Base-by-base conservation (phyloP, 1,140 invertebrate species). In the Colletes gigas region DNA sequence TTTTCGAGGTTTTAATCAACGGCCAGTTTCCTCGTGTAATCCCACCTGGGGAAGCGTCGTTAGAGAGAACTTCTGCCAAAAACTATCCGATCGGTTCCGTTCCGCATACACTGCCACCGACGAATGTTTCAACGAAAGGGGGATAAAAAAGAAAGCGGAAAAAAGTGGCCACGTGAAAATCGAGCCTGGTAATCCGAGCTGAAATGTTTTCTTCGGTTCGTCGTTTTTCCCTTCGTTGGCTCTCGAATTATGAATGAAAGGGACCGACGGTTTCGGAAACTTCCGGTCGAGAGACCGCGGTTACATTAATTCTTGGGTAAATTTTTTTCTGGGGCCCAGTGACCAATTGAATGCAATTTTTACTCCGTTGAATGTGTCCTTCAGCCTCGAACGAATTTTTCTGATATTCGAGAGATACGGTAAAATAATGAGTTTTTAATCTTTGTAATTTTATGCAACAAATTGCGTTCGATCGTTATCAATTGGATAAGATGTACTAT, bases 1-100 rank as follows among this genome's bases (percentile, higher is more conserved):
- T 84, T 75, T 41, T 55, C 68, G 60, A 63, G 76, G 67, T 83
- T 86, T 86, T 86, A 86, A 86, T 86, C 81, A 86, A 86, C 84
- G 85, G 71, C 54, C 81, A 72, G 66, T 82, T 75, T 72, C 47
- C 78, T 65, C 73, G 76, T 52, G 84, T 86, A 86, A 86, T 86
- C 76, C 82, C 63, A 65, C 30, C 57, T 44, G 60, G 30, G 65
- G 79, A 77, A 59, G 50, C 67, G 57, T 19, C 47, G 59, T 79
- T 83, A 69, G 78, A 10, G 79, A 44, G 68, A 68, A 65, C 30
- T 68, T 70, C 72, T 60, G 73, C 73, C 63, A 62, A 76, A 85
- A 85, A 81, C 84, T 84, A 77, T 69, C 52, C 66, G 78, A 83
- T 85, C 83, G 73, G 52, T 74, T 85, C 41, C 54, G 67, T 70